Conservation (phyloP, 2,113 vertebrate genomes). For the Cavia aperea region DNA sequence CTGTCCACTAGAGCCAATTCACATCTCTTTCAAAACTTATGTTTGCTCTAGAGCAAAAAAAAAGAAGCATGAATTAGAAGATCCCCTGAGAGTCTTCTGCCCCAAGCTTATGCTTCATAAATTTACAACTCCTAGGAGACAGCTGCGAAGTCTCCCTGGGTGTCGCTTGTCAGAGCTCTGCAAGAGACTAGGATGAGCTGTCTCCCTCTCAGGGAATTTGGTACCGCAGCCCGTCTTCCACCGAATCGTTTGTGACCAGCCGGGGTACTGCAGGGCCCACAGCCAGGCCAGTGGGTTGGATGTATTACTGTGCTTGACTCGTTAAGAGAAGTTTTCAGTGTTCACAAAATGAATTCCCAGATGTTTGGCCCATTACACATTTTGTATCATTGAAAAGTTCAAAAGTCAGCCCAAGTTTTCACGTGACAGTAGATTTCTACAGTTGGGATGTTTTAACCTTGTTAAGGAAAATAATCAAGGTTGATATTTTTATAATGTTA, state of each 20-base stretch:
- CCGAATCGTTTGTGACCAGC: too few species aligned
- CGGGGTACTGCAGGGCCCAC: background rate
- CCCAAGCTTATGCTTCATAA: background rate
- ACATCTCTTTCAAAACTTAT: background rate
- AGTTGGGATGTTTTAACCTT: background rate
- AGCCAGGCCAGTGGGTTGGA: too few species aligned
- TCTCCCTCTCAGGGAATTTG: background rate
- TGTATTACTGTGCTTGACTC: background rate
- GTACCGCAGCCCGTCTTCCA: background rate
- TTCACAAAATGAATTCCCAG: background rate
- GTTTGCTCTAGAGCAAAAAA: background rate
- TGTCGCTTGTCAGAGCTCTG: rapidly evolving
- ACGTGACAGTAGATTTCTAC: background rate
- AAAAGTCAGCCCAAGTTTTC: background rate
- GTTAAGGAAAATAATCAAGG: background rate
- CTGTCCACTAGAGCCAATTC: background rate
- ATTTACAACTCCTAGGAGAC: background rate
- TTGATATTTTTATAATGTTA: slow-evolving; percentile 29
- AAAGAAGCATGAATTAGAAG: background rate
- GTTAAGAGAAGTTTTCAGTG: background rate
- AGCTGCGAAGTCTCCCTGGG: background rate
- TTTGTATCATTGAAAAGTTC: background rate
- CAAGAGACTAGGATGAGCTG: background rate
- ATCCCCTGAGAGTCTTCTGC: background rate
- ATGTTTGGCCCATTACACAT: background rate